Evolutionary conservation across 1,140 invertebrate species (phyloP).

Genomic region (Tetramorium alpestre): DNA sequence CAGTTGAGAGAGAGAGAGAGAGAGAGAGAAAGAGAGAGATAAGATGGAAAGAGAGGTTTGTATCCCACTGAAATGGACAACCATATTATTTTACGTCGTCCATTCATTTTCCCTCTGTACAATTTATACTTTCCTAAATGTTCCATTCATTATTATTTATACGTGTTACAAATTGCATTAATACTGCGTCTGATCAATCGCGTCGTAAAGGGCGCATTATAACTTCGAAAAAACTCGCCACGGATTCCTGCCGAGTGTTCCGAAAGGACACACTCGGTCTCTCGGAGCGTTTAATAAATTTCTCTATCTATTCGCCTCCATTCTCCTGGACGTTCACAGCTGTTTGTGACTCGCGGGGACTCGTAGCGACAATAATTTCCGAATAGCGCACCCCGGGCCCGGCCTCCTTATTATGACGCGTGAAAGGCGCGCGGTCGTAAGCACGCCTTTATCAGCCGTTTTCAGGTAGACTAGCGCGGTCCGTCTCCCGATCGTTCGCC

Average conservation of each 20-base stretch:
- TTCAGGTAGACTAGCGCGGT: slow-evolving; percentile 60
- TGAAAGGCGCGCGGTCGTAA: slow-evolving; percentile 38
- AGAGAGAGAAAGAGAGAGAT: not conserved
- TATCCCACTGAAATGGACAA: not conserved
- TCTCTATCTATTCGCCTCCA: slow-evolving; percentile 14
- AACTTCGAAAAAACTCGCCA: slow-evolving; percentile 17
- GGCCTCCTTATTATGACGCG: slow-evolving; percentile 52
- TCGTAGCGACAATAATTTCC: slow-evolving; percentile 34
- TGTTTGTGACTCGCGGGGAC: slow-evolving; percentile 14
- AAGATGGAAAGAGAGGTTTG: not conserved
- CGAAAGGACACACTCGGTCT: not conserved
- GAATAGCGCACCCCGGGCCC: not conserved
- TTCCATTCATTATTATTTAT: slow-evolving; percentile 11
- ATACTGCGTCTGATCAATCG: slow-evolving; percentile 10
- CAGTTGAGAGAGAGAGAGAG: not conserved
- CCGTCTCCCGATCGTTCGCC: slow-evolving; percentile 58
- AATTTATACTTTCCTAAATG: slow-evolving; percentile 16
- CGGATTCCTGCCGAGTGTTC: not conserved
- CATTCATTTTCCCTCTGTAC: not conserved
- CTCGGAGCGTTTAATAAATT: slow-evolving; percentile 41
- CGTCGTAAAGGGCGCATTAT: slow-evolving; percentile 35
- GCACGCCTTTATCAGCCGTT: slow-evolving; percentile 63
- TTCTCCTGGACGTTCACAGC: slow-evolving; percentile 24
- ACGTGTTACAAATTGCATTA: slow-evolving; percentile 26
- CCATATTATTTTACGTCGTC: not conserved